Conservation (phyloP, 2,888 invertebrate species). For the Lasioglossum marginatum region DNA sequence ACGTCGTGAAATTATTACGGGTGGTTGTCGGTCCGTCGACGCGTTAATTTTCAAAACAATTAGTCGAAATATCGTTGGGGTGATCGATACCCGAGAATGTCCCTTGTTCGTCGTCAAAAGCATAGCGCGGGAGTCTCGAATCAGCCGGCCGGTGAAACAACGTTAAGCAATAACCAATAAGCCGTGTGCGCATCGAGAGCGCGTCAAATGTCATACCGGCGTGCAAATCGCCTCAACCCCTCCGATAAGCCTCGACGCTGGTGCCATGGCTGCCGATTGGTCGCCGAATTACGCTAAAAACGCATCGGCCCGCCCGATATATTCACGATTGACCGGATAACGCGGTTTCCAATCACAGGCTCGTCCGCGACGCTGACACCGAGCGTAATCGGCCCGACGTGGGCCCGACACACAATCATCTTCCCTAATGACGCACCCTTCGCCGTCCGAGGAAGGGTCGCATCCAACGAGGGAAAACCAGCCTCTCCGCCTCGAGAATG, state of each 20-base stretch:
- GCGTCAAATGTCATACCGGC: conserved; percentile 75
- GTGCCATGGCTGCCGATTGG: conserved; percentile 41
- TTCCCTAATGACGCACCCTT: conserved; percentile 57
- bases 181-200: conserved; percentile 73
- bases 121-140: conserved; percentile 39
- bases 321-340: conserved; percentile 76
- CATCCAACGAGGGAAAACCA: background rate
- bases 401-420: conserved; percentile 53
- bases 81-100: conserved; percentile 1
- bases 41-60: conserved; percentile 8
- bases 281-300: conserved; percentile 74
- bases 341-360: conserved; percentile 77
- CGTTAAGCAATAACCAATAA: conserved; percentile 79
- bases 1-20: background rate
- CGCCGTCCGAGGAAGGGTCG: conserved; percentile 19
- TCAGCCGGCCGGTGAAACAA: conserved; percentile 72
- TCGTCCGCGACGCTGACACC: conserved; percentile 63
- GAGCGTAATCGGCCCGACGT: conserved; percentile 66
- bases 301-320: conserved; percentile 51
- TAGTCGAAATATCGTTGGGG: background rate
- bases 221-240: conserved; percentile 40
- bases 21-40: background rate
- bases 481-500: background rate
- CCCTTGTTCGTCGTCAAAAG: conserved; percentile 28
- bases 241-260: conserved; percentile 9